Evolutionary conservation across 2,888 invertebrate species (phyloP), one percentile per base, ranked within the genome.

Genomic region (Itoplectis maculator): DNA sequence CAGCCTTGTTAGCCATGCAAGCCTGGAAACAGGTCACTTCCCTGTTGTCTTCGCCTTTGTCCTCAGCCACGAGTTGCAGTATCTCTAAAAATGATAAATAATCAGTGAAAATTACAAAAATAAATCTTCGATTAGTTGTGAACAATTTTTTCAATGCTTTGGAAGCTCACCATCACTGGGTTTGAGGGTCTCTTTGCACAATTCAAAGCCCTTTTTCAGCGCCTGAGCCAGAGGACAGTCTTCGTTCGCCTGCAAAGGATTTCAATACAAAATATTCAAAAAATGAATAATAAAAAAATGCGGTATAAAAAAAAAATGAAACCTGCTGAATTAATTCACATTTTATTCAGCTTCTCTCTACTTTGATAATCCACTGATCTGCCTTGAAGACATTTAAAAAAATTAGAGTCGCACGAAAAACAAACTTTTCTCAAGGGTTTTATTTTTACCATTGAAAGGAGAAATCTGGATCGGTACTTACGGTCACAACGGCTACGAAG

Each of bases 1-100:
- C 85, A 20, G 65, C 20, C 11, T 74, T 51, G 1, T 29, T 45
- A 70, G 79, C 49, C 11, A 81, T 23, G 29, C 85, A 85, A 13
- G 81, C 84, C 2, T 49, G 20, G 77, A 84, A 85, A 68, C 82
- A 82, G 20, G 68, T 61, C 13, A 81, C 79, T 29, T 85, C 84
- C 29, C 68, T 70, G 15, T 75, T 78, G 8, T 79, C 81, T 13
- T 23, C 59, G 8, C 37, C 47, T n/a, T 79, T 40, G 8, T 77
- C 40, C 11, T 54, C 20, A 4, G 23, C 13, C 56, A 81, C 20
- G 8, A 73, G 54, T 47, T 81, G 23, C 11, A 63, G 5, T 18
- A 51, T 80, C 35, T 83, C 83, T 85, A 45, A 51, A 49, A 20
- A 61, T 49, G 15, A 47, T n/a, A 23, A 69, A 37, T 61, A 47